Evolutionary conservation across 2,888 invertebrate species (phyloP).

Genomic region (Papilio demoleus): DNA sequence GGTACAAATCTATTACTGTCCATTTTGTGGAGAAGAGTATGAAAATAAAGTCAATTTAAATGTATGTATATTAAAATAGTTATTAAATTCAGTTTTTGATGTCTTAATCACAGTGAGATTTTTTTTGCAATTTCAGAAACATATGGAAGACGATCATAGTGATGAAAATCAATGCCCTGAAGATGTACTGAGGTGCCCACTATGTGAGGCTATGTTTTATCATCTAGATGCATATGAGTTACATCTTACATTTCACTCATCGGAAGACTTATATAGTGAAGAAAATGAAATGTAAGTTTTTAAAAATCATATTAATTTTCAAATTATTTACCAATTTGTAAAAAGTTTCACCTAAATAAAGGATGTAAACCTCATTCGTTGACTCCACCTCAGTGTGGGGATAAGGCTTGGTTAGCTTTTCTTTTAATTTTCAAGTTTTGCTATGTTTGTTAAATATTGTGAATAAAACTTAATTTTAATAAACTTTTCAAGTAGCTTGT

Average conservation of each 20-base stretch:
- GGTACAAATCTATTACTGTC: constrained; percentile 69
- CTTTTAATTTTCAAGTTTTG: constrained; percentile 5
- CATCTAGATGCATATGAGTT: constrained; percentile 86
- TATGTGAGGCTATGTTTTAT: constrained; percentile 86
- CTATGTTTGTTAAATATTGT: background rate
- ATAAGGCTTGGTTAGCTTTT: no score
- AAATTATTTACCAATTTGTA: no score
- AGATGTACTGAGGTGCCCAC: constrained; percentile 85
- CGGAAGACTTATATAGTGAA: constrained; percentile 84
- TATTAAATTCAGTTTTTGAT: no score
- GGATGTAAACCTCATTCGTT: no score
- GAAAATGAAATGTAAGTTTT: constrained; percentile 76
- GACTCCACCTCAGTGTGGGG: no score
- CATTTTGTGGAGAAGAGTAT: constrained; percentile 87
- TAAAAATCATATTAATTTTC: background rate
- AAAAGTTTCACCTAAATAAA: no score
- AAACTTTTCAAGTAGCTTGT: no score
- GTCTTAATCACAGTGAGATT: background rate
- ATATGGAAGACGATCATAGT: constrained; percentile 79
- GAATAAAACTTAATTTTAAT: no score
- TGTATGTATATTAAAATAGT: constrained; percentile 60
- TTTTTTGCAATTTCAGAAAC: constrained; percentile 71
- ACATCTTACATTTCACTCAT: constrained; percentile 85
- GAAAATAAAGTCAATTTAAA: constrained; percentile 86
- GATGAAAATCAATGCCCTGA: constrained; percentile 82